A percentile compares a stretch with the other conserved stretches of the same genome.
These are phyloP conservation scores for Euura saliciscinereae DNA, from an alignment of 1,140 invertebrate species.

Conservation along the genomic window DNA sequence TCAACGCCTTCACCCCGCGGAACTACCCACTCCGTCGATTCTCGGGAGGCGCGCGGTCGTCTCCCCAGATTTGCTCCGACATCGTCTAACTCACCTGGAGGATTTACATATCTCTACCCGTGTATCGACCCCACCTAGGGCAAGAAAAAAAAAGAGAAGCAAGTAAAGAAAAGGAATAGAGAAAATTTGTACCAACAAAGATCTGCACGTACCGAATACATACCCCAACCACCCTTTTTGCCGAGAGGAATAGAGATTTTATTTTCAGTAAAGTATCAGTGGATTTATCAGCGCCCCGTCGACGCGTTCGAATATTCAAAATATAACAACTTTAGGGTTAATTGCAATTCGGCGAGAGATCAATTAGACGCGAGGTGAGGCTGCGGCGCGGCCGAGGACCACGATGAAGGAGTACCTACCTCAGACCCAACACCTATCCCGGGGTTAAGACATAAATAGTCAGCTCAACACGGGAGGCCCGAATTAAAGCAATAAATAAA, in stretches of 20 bases:
- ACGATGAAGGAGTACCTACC: conserved; percentile 6
- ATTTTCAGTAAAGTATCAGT: too few relatives aligned
- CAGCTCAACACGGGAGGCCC: conserved; percentile 37
- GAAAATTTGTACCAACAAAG: too few relatives aligned
- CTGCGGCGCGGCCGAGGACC: conserved; percentile 4
- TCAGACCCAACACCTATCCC: conserved; percentile 33
- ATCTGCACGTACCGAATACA: too few relatives aligned
- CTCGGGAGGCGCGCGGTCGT: background rate
- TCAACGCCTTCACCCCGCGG: conserved; percentile 1
- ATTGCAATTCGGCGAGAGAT: conserved; percentile 35
- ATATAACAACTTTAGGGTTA: conserved; percentile 25
- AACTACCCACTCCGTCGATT: background rate
- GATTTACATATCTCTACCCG: too few relatives aligned
- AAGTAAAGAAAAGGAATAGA: too few relatives aligned
- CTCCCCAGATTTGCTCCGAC: background rate
- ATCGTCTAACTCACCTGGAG: background rate
- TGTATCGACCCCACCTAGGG: too few relatives aligned
- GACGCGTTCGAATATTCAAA: background rate
- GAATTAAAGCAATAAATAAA: conserved; percentile 51
- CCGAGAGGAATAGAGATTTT: too few relatives aligned
- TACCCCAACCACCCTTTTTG: too few relatives aligned
- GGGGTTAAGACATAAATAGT: conserved; percentile 46
- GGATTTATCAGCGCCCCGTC: too few relatives aligned
- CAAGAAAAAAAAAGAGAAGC: too few relatives aligned
- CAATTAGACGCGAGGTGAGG: conserved; percentile 27